Percentiles rank a stretch among this genome's conserved stretches.
phyloP scores from a whole-genome alignment of 1,140 invertebrate species.

The Aphelenchoides besseyi region DNA sequence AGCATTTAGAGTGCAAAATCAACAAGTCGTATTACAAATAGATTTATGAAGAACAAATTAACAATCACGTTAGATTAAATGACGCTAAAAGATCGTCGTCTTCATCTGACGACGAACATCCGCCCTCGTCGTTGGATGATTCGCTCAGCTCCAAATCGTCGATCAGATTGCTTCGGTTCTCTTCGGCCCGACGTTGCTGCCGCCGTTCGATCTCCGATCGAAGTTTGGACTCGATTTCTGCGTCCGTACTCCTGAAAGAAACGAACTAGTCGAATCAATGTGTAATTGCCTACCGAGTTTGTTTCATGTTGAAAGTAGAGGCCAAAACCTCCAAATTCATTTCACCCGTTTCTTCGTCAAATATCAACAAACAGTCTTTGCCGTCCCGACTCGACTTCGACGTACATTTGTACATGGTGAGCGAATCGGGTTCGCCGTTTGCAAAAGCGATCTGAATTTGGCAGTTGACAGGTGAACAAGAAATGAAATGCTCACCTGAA shows the following conservation, averaged over 20 bases:
- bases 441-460: slow-evolving; percentile 11
- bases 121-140: neutral
- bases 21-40: too few species aligned
- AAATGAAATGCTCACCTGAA: neutral
- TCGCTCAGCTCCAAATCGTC: neutral
- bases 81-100: too few species aligned
- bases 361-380: slow-evolving; percentile 20
- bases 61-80: too few species aligned
- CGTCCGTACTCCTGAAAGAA: neutral
- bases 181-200: neutral
- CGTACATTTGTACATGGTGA: slow-evolving; percentile 17
- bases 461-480: neutral
- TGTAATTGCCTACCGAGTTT: slow-evolving; percentile 5
- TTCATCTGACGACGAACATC: too few species aligned
- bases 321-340: slow-evolving; percentile 4
- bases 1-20: too few species aligned
- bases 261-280: neutral
- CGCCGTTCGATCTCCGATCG: neutral
- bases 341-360: slow-evolving; percentile 10
- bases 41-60: too few species aligned
- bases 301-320: slow-evolving; percentile 14
- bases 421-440: slow-evolving; percentile 1
- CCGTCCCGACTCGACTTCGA: slow-evolving; percentile 13
- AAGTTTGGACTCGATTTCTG: neutral
- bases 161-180: neutral